Conservation (phyloP, 1,140 invertebrate species). For the Scaptomyza hsui region DNA sequence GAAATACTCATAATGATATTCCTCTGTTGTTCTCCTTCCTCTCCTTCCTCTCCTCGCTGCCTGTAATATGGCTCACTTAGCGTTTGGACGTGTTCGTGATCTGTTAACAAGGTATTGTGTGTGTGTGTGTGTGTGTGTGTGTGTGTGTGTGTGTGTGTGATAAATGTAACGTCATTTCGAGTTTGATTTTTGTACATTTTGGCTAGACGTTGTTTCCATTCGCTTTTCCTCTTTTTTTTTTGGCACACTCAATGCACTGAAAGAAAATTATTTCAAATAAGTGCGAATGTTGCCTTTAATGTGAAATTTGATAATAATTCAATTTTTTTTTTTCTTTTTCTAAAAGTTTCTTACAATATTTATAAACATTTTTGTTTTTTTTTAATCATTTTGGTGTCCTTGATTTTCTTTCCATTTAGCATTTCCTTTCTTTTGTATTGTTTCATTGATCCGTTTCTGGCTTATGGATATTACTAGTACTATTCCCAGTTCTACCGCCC, state of each 20-base stretch:
- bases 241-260: conserved; percentile 2
- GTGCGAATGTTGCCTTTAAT: too few species aligned
- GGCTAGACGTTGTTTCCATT: conserved; percentile 10
- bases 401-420: too few species aligned
- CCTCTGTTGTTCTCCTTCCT: conserved; percentile 6
- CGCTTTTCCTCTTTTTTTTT: not conserved
- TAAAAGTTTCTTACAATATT: too few species aligned
- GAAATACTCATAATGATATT: conserved; percentile 47
- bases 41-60: conserved; percentile 1
- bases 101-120: conserved; percentile 29
- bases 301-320: too few species aligned
- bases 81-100: conserved; percentile 46
- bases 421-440: not conserved
- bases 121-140: not conserved
- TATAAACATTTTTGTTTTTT: too few species aligned
- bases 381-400: too few species aligned
- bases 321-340: too few species aligned
- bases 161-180: conserved; percentile 38
- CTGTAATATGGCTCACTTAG: conserved; percentile 41
- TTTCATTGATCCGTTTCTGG: conserved; percentile 21
- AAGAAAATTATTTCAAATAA: conserved; percentile 11
- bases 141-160: conserved; percentile 21
- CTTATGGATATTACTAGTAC: conserved; percentile 3
- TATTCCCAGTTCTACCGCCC: too few species aligned
- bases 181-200: not conserved